Base-by-base conservation (phyloP, 2,888 invertebrate genomes). In the Ferrisia virgata region DNA sequence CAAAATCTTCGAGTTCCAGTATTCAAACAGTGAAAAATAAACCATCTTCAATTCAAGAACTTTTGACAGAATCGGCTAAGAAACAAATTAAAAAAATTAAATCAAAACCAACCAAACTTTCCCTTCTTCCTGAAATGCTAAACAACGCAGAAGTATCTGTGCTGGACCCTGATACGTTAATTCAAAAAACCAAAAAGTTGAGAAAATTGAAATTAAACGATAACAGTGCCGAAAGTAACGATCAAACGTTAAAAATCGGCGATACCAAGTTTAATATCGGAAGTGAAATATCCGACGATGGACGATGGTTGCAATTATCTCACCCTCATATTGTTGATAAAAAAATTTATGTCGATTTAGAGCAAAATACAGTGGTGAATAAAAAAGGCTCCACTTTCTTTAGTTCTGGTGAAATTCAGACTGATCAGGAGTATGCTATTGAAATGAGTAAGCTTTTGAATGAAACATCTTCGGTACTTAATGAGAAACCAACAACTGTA, bases 41-140 rank as follows among this genome's bases (percentile, higher is more conserved):
- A n/a, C n/a, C n/a, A n/a, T n/a, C n/a, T n/a, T n/a, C n/a, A n/a
- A n/a, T n/a, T n/a, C n/a, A n/a, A n/a, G n/a, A n/a, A n/a, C n/a
- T n/a, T 22, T 15, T 1, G 9, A 58, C 58, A n/a, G 36, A 22
- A 33, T 8, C 33, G 15, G 40, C 39, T 40, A 69, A 69, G 8
- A 82, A 82, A 25, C 69, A 53, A 22, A 69, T 47, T 9, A 82
- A 82, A 22, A 69, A 82, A n/a, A 3, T 15, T 15, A 82, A 64
- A 36, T 36, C 33, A 64, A 36, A 64, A 76, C 39, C 76, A 15
- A 2, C 33, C 15, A 40, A 40, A 43, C 15, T 40, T 2, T 3
- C 79, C 33, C 0, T 79, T 8, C 22, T 22, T 13, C 28, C 58
- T 6, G 53, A 53, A 2, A 15, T 31, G 9, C 43, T n/a, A 2